Evolutionary conservation across 2,888 invertebrate species (phyloP).

Genomic region (Scaptomyza cyrtandrae): DNA sequence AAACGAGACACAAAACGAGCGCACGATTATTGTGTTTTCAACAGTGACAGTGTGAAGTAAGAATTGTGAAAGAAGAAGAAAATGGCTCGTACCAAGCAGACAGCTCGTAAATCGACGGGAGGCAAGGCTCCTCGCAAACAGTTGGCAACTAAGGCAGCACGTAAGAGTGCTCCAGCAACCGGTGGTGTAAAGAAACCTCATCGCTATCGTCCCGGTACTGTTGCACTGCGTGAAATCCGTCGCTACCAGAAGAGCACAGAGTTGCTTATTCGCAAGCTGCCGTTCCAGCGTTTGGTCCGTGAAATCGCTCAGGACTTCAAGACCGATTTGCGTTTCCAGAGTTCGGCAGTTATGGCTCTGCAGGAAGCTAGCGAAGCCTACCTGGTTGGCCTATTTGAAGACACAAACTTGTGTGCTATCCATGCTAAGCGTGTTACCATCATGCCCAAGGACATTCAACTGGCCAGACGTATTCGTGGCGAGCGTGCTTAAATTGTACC

Average conservation of each 20-base stretch:
- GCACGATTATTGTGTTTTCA: conserved; percentile 83
- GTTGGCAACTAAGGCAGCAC: conserved; percentile 44
- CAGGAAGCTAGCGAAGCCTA: conserved; percentile 37
- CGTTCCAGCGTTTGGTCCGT: conserved; percentile 20
- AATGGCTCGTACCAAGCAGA: conserved; percentile 13
- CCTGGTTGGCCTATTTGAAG: conserved; percentile 2
- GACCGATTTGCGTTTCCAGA: conserved; percentile 42
- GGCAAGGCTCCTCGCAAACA: conserved; percentile 45
- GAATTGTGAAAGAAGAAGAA: conserved; percentile 2
- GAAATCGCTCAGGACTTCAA: conserved; percentile 42
- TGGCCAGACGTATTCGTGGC: conserved; percentile 97
- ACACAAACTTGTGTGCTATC: conserved; percentile 6
- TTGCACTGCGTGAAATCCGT: too few species aligned
- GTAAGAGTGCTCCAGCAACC: conserved; percentile 40
- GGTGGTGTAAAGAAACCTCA: conserved; percentile 36
- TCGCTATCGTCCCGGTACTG: neutral
- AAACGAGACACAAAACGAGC: conserved; percentile 58
- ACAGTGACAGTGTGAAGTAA: conserved; percentile 19
- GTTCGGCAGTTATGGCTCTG: conserved; percentile 39
- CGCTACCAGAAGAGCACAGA: too few species aligned
- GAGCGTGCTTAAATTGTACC: conserved; percentile 91
- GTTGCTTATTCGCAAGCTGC: too few species aligned
- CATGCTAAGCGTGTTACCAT: conserved; percentile 3
- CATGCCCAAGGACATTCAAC: conserved; percentile 53
- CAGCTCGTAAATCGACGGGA: conserved; percentile 27